Percentiles rank a stretch among this genome's conserved stretches.
These are phyloP conservation scores for Rachycentron canadum DNA, from an alignment of 2,797 vertebrate genomes.

Conservation along the genomic window DNA sequence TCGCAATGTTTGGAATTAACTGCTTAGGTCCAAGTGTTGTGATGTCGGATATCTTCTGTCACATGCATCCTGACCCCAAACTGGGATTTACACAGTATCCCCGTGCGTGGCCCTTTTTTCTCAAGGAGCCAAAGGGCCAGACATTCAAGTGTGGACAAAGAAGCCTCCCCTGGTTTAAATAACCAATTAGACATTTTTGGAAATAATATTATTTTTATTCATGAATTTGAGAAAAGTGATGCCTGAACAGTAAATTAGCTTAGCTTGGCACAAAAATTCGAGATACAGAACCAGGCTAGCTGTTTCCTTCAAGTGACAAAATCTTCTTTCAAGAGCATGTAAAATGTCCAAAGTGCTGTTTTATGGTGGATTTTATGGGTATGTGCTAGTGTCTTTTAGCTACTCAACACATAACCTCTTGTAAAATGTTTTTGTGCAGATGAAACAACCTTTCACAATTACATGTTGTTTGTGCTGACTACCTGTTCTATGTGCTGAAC, in stretches of 20 bases:
- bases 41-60: not conserved
- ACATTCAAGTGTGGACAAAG: no score
- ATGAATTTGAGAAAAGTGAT: not conserved
- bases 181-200: not conserved
- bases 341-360: not conserved
- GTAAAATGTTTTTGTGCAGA: not conserved
- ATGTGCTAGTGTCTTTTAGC: not conserved
- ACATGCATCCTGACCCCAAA: no score
- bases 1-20: conserved; percentile 8
- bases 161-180: not conserved
- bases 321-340: not conserved
- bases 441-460: no score
- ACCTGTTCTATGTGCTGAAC: no score
- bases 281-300: not conserved
- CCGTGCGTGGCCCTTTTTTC: no score
- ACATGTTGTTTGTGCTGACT: no score
- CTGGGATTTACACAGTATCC: no score
- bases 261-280: not conserved
- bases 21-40: not conserved
- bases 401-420: not conserved
- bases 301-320: not conserved
- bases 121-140: no score
- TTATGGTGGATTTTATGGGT: no score
- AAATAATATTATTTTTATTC: not conserved
- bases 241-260: not conserved